phyloP scores from a whole-genome alignment of 2,113 vertebrate species.

The Corynorhinus townsendii region DNA sequence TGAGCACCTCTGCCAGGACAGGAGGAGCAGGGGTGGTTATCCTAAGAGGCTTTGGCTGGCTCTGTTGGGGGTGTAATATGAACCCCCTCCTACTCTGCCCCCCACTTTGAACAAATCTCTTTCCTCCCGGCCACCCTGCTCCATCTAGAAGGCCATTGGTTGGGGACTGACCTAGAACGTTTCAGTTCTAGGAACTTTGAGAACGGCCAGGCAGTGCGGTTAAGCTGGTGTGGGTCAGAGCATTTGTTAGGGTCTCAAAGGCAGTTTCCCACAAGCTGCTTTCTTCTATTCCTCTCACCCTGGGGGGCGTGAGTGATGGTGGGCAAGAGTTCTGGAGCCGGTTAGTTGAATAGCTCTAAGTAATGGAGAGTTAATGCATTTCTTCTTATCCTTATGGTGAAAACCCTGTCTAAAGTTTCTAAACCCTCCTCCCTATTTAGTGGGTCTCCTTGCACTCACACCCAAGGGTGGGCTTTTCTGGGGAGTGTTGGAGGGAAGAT shows the following conservation, averaged over 20 bases:
- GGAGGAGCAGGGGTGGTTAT: not conserved
- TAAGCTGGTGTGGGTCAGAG: not conserved
- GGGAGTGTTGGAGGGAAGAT: not conserved
- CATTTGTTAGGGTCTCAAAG: not conserved
- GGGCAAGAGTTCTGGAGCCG: not conserved
- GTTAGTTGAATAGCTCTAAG: not conserved
- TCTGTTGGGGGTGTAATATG: not conserved
- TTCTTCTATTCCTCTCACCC: not conserved
- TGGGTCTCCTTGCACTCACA: not conserved
- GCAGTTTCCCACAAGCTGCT: not conserved
- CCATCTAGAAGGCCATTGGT: not conserved
- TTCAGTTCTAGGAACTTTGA: not conserved
- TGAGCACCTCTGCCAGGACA: not conserved
- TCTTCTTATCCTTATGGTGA: not conserved
- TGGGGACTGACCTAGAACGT: not conserved
- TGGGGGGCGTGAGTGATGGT: not conserved
- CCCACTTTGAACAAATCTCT: not conserved
- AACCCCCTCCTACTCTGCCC: not conserved
- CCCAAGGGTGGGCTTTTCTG: not conserved
- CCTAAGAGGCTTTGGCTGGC: not conserved
- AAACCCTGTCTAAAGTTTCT: not conserved
- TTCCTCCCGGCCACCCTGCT: not conserved
- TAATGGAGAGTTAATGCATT: not conserved
- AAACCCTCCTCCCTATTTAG: not conserved
- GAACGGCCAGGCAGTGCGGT: not conserved